Conservation (phyloP, 2,113 vertebrate genomes). For the Microcebus ravelobensis region DNA sequence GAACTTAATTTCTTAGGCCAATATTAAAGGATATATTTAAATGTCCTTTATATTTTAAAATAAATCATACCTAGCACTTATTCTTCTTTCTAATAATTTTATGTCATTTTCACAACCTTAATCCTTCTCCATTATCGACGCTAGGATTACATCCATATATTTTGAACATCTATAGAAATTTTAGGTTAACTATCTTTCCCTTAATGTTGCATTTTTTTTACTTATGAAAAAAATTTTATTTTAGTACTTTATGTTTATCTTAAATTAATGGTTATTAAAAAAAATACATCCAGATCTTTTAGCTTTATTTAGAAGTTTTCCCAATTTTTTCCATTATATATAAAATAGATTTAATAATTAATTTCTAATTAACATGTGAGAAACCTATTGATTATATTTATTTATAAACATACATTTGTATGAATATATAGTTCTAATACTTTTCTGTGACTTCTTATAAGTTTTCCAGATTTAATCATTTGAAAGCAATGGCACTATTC, state of each 20-base stretch:
- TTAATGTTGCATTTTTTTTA: neutral
- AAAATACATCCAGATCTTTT: neutral
- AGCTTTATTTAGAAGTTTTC: neutral
- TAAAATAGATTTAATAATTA: neutral
- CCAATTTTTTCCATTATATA: neutral
- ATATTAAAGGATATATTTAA: neutral
- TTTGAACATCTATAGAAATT: neutral
- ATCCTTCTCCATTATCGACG: neutral
- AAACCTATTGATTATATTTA: neutral
- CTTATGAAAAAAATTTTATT: neutral
- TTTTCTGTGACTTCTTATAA: neutral
- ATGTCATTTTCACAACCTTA: neutral
- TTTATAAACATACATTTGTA: neutral
- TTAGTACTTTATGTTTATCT: neutral
- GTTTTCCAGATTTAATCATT: neutral
- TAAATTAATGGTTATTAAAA: neutral
- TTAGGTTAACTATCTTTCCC: neutral
- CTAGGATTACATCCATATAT: neutral
- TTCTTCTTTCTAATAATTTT: neutral
- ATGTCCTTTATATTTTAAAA: neutral
- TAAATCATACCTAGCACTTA: neutral
- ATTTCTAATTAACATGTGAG: neutral
- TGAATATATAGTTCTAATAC: neutral
- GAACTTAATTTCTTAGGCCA: neutral
- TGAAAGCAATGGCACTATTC: neutral